Evolutionary conservation across 2,888 invertebrate genomes (phyloP), one percentile per base, ranked within the genome.

Genomic region (Dyspetes luteomarginatus): DNA sequence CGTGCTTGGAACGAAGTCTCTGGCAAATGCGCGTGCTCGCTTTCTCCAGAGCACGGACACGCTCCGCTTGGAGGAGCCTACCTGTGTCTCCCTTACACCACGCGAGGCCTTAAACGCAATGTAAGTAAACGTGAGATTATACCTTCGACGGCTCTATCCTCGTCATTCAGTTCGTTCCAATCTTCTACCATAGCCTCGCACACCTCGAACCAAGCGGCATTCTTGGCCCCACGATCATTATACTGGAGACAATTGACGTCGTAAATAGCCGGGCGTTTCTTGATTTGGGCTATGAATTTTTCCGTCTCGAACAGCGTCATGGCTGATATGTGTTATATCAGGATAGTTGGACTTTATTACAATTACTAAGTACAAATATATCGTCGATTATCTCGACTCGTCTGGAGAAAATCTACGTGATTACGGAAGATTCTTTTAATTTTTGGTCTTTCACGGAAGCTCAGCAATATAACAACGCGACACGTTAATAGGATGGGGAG

Each of bases 191-290:
- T 90, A 74, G 87, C 88, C 84, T 87, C 87, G 84, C 90, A 90
- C 60, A 91, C 89, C 79, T 91, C 89, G 76, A 87, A 85, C 91
- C 91, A 91, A 72, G 91, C 90, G 82, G 83, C 85, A 81, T 85
- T 86, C 84, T 90, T 91, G 64, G 88, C 88, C 55, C 84, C 84
- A 75, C 89, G 88, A 84, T 91, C 89, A 83, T 87, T 88, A 87
- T 90, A 91, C 84, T 88, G 87, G 64, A 86, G 85, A 73, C 88
- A 88, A 65, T 87, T 87, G 58, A 85, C 78, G 73, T 91, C 90
- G 85, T 91, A 91, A 73, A 91, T 90, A 28, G 89, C 90, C 52
- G 91, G 91, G 30, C 89, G 85, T 62, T 87, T 89, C 81, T 89
- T 87, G 19, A 91, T 86, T 73, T 91, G 90, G 30, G 77, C 80